Evolutionary conservation across 2,113 vertebrate species (phyloP).

Genomic region (Ptilorrhoa leucosticta): DNA sequence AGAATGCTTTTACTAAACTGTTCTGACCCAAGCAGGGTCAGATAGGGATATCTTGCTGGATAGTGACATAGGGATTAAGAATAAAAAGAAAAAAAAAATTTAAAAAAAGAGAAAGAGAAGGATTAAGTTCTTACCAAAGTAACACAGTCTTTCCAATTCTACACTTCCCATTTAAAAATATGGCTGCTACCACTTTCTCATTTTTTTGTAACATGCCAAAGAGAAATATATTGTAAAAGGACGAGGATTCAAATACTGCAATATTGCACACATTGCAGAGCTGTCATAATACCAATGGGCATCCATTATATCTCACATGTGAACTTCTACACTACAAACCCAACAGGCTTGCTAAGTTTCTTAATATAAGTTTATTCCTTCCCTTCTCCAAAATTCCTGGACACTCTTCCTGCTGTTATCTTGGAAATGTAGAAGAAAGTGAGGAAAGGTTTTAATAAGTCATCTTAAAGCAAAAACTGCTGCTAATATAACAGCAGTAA

Average conservation of each 20-base stretch:
- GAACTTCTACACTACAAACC: not conserved
- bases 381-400: not conserved
- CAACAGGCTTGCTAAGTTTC: not conserved
- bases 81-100: not conserved
- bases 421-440: not conserved
- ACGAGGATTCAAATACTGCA: not conserved
- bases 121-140: not conserved
- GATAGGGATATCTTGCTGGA: not conserved
- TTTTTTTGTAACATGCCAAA: not conserved
- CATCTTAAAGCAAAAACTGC: not conserved
- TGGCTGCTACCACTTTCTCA: not conserved
- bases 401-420: not conserved
- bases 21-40: not conserved
- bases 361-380: not conserved
- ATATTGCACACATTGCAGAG: not conserved
- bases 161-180: not conserved
- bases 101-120: accelerated
- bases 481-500: not conserved
- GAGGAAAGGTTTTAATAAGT: not conserved
- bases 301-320: accelerated
- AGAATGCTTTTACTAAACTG: not conserved
- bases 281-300: too few relatives aligned
- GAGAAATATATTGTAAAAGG: not conserved
- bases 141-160: not conserved
- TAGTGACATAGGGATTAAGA: not conserved